Percentiles rank a stretch among this genome's conserved stretches.
phyloP scores from a whole-genome alignment of 1,140 invertebrate species.

The Saccostrea glomerata region DNA sequence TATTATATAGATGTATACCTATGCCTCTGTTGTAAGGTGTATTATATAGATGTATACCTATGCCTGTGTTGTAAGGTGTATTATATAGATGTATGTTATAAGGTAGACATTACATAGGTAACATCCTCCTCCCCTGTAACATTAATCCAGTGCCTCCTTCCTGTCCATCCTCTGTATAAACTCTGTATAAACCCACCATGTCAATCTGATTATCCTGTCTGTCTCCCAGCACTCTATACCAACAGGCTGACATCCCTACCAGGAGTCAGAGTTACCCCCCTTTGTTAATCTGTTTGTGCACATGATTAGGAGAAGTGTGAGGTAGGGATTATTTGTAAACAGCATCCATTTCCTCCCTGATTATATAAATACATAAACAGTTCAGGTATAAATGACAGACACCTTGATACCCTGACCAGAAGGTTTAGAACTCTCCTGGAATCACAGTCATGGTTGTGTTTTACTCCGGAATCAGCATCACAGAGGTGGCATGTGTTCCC shows the following conservation, averaged over 20 bases:
- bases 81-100: too few species aligned
- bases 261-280: not conserved
- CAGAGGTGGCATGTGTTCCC: constrained; percentile 3
- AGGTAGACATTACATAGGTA: too few species aligned
- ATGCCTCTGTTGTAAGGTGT: too few species aligned
- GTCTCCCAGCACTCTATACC: not conserved
- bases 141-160: not conserved
- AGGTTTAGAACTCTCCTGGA: not conserved
- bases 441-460: not conserved
- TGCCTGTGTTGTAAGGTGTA: too few species aligned
- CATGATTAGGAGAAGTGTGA: not conserved
- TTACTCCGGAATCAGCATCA: not conserved
- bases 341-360: not conserved
- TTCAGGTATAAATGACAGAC: not conserved
- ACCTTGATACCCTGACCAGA: not conserved
- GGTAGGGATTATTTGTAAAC: constrained; percentile 15
- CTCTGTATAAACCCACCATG: not conserved
- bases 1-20: too few species aligned
- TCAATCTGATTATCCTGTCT: constrained; percentile 15
- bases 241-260: not conserved
- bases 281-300: constrained; percentile 21
- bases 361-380: constrained; percentile 1
- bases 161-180: constrained; percentile 5
- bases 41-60: too few species aligned
- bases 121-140: too few species aligned